Evolutionary conservation across 1,140 invertebrate genomes (phyloP).

Genomic region (Drosophila sp.): DNA sequence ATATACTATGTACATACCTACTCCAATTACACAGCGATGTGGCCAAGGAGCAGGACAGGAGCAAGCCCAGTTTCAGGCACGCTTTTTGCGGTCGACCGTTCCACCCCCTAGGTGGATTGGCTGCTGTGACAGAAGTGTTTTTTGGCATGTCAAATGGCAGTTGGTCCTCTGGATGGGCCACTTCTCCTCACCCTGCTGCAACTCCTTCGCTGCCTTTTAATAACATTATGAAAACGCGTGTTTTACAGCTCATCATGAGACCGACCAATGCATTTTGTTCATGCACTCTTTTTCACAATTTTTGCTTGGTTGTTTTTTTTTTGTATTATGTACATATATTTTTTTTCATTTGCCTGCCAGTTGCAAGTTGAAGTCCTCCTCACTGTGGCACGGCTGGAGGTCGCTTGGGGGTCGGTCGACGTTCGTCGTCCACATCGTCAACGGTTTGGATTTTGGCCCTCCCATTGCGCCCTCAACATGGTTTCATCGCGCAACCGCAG

Average conservation of each 20-base stretch:
- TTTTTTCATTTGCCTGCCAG: conserved; percentile 50
- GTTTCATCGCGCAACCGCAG: conserved; percentile 72
- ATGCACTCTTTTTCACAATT: conserved; percentile 42
- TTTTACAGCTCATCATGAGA: conserved; percentile 75
- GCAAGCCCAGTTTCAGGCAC: conserved; percentile 28
- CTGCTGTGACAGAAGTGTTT: conserved; percentile 79
- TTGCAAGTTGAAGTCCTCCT: conserved; percentile 72
- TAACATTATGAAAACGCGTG: conserved; percentile 78
- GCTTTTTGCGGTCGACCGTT: conserved; percentile 28
- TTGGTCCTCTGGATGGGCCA: conserved; percentile 37
- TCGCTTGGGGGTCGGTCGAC: conserved; percentile 58
- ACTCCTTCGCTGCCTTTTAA: conserved; percentile 44
- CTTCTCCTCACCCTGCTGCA: background rate
- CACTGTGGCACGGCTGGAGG: conserved; percentile 66
- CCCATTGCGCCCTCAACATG: conserved; percentile 74
- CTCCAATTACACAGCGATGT: conserved; percentile 9
- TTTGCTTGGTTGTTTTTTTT: background rate
- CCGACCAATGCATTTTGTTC: conserved; percentile 50
- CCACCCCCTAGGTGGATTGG: conserved; percentile 46
- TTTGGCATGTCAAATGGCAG: conserved; percentile 79
- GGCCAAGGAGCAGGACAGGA: background rate
- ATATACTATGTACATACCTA: conserved; percentile 16
- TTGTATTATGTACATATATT: background rate
- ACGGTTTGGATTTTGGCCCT: conserved; percentile 65
- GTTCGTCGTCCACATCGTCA: conserved; percentile 49